phyloP scores from a whole-genome alignment of 92 coral and sea anemone genomes.

The Micromussa lordhowensis region DNA sequence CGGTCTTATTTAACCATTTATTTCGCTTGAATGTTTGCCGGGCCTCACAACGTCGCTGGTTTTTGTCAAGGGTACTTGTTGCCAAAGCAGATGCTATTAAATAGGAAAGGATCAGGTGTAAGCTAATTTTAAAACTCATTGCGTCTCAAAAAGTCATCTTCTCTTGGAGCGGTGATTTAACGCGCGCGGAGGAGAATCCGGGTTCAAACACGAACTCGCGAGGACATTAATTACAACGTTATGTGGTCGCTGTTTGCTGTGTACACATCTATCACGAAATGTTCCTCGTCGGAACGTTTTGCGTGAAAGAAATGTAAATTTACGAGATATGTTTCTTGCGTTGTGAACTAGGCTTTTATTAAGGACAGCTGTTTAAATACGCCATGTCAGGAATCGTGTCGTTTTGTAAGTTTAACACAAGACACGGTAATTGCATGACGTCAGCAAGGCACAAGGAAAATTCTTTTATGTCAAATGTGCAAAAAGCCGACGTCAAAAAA shows the following conservation, averaged over 20 bases:
- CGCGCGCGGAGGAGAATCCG: background rate
- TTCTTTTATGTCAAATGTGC: background rate
- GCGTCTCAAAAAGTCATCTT: background rate
- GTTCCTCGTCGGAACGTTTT: slow-evolving; percentile 19
- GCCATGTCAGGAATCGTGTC: background rate
- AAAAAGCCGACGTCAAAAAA: background rate
- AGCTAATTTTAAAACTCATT: background rate
- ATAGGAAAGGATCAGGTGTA: background rate
- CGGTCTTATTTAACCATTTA: background rate
- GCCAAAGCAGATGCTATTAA: background rate
- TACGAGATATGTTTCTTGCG: slow-evolving; percentile 4
- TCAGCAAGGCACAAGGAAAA: background rate
- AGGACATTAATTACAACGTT: background rate
- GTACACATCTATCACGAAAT: slow-evolving; percentile 8
- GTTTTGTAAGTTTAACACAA: slow-evolving; percentile 3
- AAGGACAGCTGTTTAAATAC: slow-evolving; percentile 41
- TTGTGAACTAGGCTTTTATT: slow-evolving; percentile 41
- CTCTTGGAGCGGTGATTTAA: background rate
- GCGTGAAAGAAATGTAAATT: slow-evolving; percentile 31
- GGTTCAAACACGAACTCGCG: slow-evolving; percentile 1
- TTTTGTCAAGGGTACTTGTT: background rate
- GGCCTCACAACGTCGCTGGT: background rate
- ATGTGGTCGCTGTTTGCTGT: slow-evolving; percentile 13
- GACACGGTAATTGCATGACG: background rate
- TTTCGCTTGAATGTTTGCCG: background rate